A percentile compares a stretch with the other conserved stretches of the same genome.
Conservation (phyloP, 1,140 invertebrate species). For the Drosophila ercepeae region DNA sequence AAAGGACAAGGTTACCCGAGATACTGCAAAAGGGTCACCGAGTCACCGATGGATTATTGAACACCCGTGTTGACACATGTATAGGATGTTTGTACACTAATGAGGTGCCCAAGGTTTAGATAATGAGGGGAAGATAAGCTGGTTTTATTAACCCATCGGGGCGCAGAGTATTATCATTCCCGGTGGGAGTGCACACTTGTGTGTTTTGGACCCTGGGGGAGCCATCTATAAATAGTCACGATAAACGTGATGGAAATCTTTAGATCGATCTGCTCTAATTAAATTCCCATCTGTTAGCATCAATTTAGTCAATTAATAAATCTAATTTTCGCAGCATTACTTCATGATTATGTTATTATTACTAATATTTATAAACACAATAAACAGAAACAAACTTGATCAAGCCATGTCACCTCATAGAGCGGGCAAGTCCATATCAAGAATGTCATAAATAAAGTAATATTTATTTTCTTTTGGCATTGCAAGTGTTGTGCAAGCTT, state of each 20-base stretch:
- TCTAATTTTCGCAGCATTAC: constrained; percentile 7
- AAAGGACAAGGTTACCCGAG: not conserved
- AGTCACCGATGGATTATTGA: constrained; percentile 13
- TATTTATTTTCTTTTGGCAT: not conserved
- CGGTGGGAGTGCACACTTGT: constrained; percentile 42
- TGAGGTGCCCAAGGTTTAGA: constrained; percentile 45
- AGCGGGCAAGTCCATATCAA: not conserved
- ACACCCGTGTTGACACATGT: constrained; percentile 47
- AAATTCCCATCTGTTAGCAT: constrained; percentile 37
- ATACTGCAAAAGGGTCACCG: constrained; percentile 3
- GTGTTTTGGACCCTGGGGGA: constrained; percentile 7
- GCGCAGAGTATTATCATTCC: constrained; percentile 30
- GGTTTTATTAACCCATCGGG: constrained; percentile 52
- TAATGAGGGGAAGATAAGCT: constrained; percentile 48
- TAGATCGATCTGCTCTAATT: constrained; percentile 32
- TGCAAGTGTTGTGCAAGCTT: not conserved
- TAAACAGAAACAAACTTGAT: not conserved
- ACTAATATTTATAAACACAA: no score
- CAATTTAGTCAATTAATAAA: constrained; percentile 34
- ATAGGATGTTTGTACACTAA: constrained; percentile 30
- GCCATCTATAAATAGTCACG: constrained; percentile 23
- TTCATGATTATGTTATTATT: constrained; percentile 32
- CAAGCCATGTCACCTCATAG: not conserved
- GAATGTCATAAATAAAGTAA: not conserved
- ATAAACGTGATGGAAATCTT: constrained; percentile 32